phyloP scores from a whole-genome alignment of 2,888 invertebrate genomes.

The Drosophila incognita region DNA sequence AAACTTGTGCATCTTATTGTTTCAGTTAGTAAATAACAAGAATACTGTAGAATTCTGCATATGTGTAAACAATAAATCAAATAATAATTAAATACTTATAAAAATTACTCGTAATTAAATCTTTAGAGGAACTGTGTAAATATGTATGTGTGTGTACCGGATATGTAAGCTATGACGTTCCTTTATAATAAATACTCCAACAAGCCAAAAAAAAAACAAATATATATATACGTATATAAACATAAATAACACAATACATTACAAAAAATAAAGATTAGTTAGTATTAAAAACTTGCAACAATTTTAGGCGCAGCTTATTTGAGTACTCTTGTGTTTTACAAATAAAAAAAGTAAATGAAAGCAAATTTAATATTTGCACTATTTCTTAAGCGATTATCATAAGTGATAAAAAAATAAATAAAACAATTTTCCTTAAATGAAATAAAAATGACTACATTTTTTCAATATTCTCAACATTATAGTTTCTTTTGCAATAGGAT shows the following conservation, averaged over 20 bases:
- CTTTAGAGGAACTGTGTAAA: slow-evolving; percentile 61
- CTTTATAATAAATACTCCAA: slow-evolving; percentile 36
- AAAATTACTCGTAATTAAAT: slow-evolving; percentile 11
- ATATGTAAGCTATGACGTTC: slow-evolving; percentile 49
- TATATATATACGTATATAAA: background rate
- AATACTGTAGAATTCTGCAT: slow-evolving; percentile 39
- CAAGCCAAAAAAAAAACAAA: slow-evolving; percentile 15
- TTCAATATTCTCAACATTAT: background rate
- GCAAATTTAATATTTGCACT: slow-evolving; percentile 55
- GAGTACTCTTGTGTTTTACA: slow-evolving; percentile 23
- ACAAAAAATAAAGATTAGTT: slow-evolving; percentile 43
- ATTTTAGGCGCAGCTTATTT: slow-evolving; percentile 44
- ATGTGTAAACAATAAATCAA: slow-evolving; percentile 46
- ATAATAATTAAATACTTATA: slow-evolving; percentile 6
- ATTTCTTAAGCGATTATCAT: slow-evolving; percentile 59
- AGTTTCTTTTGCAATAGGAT: background rate
- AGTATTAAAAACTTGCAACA: slow-evolving; percentile 57
- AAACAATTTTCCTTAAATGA: slow-evolving; percentile 65
- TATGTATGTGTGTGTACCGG: slow-evolving; percentile 38
- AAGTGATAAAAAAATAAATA: slow-evolving; percentile 63
- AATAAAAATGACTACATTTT: slow-evolving; percentile 4
- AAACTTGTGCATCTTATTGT: background rate
- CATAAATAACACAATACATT: background rate
- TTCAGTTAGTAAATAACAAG: slow-evolving; percentile 1
- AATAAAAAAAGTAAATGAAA: slow-evolving; percentile 23